phyloP scores from a whole-genome alignment of 2,888 invertebrate genomes.

The Copidosoma aretas region DNA sequence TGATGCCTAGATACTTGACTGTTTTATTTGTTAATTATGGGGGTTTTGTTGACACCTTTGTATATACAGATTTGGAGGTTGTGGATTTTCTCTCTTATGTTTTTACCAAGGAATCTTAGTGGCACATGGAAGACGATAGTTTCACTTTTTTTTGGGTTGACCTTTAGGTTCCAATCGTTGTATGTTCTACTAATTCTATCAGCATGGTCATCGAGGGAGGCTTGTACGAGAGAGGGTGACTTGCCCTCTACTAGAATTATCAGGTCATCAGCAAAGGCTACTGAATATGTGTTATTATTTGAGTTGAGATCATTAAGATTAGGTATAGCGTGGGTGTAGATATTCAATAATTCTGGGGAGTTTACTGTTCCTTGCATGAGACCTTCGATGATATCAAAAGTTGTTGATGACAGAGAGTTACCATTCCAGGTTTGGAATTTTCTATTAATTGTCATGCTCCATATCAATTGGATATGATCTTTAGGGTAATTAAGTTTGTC shows the following conservation, averaged over 20 bases:
- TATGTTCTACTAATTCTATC: neutral
- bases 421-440: too few species aligned
- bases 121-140: constrained; percentile 5
- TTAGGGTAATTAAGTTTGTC: neutral
- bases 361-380: constrained; percentile 38
- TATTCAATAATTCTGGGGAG: constrained; percentile 39
- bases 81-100: neutral
- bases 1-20: neutral
- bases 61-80: constrained; percentile 8
- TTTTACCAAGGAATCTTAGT: neutral
- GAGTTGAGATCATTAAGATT: constrained; percentile 35
- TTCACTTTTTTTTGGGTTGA: neutral
- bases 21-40: neutral
- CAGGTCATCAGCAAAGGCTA: neutral
- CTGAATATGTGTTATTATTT: neutral
- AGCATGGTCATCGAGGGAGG: neutral
- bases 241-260: neutral
- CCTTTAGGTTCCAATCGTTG: constrained; percentile 15
- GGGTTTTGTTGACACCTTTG: too few species aligned
- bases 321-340: constrained; percentile 34
- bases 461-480: neutral
- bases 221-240: neutral
- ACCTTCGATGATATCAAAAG: too few species aligned
- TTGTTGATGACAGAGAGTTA: too few species aligned
- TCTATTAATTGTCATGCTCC: too few species aligned